Conservation (phyloP, 2,888 invertebrate genomes). For the Podotricha telesiphe region DNA sequence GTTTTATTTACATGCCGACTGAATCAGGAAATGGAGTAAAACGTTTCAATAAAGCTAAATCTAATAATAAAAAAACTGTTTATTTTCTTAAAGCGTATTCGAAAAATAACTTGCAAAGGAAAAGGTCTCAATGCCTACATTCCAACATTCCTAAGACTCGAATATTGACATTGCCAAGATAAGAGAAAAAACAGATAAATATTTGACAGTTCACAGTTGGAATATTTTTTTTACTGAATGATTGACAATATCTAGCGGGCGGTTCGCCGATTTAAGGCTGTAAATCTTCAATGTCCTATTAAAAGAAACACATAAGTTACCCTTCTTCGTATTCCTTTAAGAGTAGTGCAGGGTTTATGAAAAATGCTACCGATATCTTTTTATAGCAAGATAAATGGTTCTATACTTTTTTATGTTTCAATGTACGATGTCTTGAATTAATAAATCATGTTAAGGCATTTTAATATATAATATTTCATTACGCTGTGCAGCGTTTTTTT, state of each 20-base stretch:
- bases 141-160: slow-evolving; percentile 56
- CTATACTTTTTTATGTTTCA: slow-evolving; percentile 10
- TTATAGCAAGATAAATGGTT: slow-evolving; percentile 14
- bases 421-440: slow-evolving; percentile 4
- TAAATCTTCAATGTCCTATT: slow-evolving; percentile 44
- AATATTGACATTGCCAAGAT: slow-evolving; percentile 67
- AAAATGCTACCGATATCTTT: slow-evolving; percentile 30
- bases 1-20: slow-evolving; percentile 57
- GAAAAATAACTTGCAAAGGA: slow-evolving; percentile 58
- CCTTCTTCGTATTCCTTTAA: slow-evolving; percentile 31
- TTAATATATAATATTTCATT: background rate
- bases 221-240: slow-evolving; percentile 59
- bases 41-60: slow-evolving; percentile 30
- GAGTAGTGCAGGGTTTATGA: slow-evolving; percentile 33
- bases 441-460: slow-evolving; percentile 2
- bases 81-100: slow-evolving; percentile 60
- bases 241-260: slow-evolving; percentile 59
- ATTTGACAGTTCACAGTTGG: slow-evolving; percentile 68
- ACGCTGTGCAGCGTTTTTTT: background rate
- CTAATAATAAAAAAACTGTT: slow-evolving; percentile 49
- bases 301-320: slow-evolving; percentile 41
- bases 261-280: slow-evolving; percentile 53
- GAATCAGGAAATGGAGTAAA: slow-evolving; percentile 45
- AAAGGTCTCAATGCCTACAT: slow-evolving; percentile 65
- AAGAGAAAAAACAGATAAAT: slow-evolving; percentile 56